Conservation (phyloP, 2,797 vertebrate species). For the Sarcophilus harrisii region DNA sequence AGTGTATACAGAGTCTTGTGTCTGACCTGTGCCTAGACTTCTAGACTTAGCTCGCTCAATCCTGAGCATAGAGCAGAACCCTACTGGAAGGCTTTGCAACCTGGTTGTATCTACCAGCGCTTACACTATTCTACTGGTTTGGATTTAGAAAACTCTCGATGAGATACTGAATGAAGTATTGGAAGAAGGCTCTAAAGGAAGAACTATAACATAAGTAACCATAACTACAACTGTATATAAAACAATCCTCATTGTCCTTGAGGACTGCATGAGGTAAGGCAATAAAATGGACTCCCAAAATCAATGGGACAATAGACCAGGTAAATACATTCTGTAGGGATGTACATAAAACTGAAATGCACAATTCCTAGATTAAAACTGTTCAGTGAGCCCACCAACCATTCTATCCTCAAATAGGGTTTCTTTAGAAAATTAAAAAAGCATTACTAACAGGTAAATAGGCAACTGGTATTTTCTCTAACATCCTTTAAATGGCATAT, state of each 20-base stretch:
- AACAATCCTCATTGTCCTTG: not conserved
- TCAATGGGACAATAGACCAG: conserved; percentile 16
- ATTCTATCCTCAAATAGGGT: not conserved
- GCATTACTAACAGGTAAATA: conserved; percentile 19
- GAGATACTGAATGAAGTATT: not conserved
- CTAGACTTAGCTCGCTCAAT: not conserved
- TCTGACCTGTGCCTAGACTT: not conserved
- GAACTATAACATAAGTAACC: not conserved
- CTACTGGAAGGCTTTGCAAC: not conserved
- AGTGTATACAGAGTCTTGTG: not conserved
- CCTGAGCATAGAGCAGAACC: not conserved
- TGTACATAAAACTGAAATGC: not conserved
- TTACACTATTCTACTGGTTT: not conserved
- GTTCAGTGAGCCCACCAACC: not conserved
- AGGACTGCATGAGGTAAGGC: not conserved
- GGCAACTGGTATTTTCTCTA: not conserved
- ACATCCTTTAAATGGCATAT: not conserved
- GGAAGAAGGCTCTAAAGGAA: not conserved
- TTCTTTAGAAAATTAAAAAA: conserved; percentile 22
- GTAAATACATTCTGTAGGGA: not conserved
- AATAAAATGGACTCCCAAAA: conserved; percentile 22
- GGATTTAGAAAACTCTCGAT: not conserved
- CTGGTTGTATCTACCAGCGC: not conserved
- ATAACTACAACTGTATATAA: not conserved
- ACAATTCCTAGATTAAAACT: conserved; percentile 31